Conservation (phyloP, 2,113 vertebrate species). For the Sclerurus mexicanus region DNA sequence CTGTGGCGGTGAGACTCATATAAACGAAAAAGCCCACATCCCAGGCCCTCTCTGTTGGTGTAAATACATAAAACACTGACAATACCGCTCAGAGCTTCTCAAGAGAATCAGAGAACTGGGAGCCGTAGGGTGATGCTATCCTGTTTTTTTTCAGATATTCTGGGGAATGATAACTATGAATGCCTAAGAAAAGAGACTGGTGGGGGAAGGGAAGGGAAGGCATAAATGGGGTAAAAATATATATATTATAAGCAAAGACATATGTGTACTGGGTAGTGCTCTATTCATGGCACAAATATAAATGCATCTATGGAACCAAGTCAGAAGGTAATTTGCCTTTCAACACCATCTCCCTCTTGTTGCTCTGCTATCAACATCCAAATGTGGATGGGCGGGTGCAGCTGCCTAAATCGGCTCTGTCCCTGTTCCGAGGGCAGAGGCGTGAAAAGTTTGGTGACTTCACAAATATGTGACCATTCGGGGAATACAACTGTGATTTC, state of each 20-base stretch:
- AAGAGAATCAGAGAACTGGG: not conserved
- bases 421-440: not conserved
- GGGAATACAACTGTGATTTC: constrained; percentile 23
- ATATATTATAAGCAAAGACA: not conserved
- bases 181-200: not conserved
- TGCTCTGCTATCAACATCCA: constrained; percentile 1
- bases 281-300: not conserved
- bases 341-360: not conserved
- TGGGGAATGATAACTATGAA: not conserved
- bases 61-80: constrained; percentile 68
- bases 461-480: not conserved
- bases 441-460: constrained; percentile 17
- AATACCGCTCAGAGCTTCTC: not conserved
- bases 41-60: not conserved
- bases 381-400: not conserved
- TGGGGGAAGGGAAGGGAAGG: not conserved
- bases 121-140: constrained; percentile 11
- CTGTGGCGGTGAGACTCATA: constrained; percentile 67
- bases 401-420: not conserved
- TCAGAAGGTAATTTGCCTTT: constrained; percentile 19
- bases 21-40: constrained; percentile 52
- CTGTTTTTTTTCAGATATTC: not conserved
- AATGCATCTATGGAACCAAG: not conserved
- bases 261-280: not conserved
- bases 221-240: not conserved